phyloP scores from a whole-genome alignment of 2,888 invertebrate genomes.

The Graphium colonna region DNA sequence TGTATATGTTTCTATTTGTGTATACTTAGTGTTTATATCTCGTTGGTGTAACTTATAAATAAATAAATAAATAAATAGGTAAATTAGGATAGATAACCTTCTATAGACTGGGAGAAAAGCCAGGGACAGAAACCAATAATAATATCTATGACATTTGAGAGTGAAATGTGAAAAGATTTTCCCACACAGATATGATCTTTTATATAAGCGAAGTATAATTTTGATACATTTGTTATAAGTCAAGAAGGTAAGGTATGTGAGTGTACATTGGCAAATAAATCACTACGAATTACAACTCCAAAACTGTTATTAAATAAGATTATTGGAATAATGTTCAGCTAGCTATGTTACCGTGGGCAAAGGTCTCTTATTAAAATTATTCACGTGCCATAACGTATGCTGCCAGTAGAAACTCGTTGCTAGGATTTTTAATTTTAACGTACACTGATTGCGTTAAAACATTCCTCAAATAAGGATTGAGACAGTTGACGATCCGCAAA shows the following conservation, averaged over 20 bases:
- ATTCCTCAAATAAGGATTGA: slow-evolving; percentile 1
- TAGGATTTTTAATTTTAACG: slow-evolving; percentile 10
- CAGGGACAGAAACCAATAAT: too few species aligned
- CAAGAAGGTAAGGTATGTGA: neutral
- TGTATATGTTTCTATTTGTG: too few species aligned
- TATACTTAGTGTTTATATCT: too few species aligned
- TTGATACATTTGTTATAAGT: neutral
- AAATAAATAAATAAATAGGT: too few species aligned
- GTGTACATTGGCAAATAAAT: slow-evolving; percentile 8
- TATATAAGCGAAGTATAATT: neutral
- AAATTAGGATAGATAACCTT: neutral
- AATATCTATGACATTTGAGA: too few species aligned
- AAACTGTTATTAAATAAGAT: slow-evolving; percentile 22
- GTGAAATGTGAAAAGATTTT: too few species aligned
- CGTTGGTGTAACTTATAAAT: too few species aligned
- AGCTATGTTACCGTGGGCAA: slow-evolving; percentile 9
- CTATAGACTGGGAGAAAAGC: too few species aligned
- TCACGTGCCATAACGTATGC: slow-evolving; percentile 19
- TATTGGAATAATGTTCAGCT: slow-evolving; percentile 12
- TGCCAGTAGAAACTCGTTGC: slow-evolving; percentile 11
- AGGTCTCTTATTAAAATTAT: slow-evolving; percentile 23
- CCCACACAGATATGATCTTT: too few species aligned
- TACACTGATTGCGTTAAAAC: slow-evolving; percentile 8
- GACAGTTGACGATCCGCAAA: neutral
- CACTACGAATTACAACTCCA: slow-evolving; percentile 14